Conservation (phyloP, 1,140 invertebrate genomes). For the Neotoxoptera formosana region DNA sequence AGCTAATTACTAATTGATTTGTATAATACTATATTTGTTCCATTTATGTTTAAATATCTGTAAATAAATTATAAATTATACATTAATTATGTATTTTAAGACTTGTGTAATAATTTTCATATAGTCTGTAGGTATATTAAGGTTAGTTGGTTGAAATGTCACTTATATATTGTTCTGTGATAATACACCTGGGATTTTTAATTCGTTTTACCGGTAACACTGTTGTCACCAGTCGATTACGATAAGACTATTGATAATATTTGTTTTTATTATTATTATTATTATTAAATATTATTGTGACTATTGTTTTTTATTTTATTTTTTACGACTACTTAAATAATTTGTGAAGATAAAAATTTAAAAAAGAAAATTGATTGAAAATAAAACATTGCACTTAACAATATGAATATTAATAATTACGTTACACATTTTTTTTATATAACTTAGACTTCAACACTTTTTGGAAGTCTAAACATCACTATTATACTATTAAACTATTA, state of each 20-base stretch:
- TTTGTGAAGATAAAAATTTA: not conserved
- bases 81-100: too few relatives aligned
- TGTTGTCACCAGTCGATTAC: not conserved
- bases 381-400: not conserved
- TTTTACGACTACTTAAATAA: not conserved
- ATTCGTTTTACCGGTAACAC: not conserved
- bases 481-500: not conserved
- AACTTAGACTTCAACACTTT: not conserved
- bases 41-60: too few relatives aligned
- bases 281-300: not conserved
- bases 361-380: not conserved
- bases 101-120: too few relatives aligned
- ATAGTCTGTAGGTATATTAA: too few relatives aligned
- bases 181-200: not conserved
- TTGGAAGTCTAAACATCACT: not conserved
- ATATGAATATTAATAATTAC: not conserved
- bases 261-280: constrained; percentile 15
- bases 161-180: not conserved
- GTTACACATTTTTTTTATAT: not conserved
- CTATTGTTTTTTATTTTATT: not conserved
- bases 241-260: constrained; percentile 27
- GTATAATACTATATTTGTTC: too few relatives aligned
- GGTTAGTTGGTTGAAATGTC: too few relatives aligned
- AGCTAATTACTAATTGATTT: too few relatives aligned
- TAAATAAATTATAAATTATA: too few relatives aligned